A percentile compares a stretch with the other conserved stretches of the same genome.
Conservation (phyloP, 2,797 vertebrate species). For the Melanitta fusca region DNA sequence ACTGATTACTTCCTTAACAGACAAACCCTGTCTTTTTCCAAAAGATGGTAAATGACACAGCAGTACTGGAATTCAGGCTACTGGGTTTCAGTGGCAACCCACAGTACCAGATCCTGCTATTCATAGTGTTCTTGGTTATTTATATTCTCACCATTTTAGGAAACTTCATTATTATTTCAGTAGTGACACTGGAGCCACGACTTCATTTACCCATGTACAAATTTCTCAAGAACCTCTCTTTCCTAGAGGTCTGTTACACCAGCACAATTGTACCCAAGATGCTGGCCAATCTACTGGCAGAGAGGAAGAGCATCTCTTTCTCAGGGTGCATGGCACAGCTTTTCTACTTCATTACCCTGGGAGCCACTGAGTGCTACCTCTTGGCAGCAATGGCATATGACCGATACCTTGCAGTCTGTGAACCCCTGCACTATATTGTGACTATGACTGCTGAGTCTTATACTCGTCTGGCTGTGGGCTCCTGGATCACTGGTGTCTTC, state of each 20-base stretch:
- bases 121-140: background rate
- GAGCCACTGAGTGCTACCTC: conserved; percentile 58
- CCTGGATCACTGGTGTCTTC: conserved; percentile 44
- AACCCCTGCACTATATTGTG: conserved; percentile 42
- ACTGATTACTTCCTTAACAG: background rate
- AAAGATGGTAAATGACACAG: background rate
- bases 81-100: background rate
- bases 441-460: conserved; percentile 30
- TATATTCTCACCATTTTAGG: background rate
- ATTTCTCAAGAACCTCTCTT: conserved; percentile 14
- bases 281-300: background rate
- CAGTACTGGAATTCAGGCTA: background rate
- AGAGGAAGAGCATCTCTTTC: background rate
- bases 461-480: background rate
- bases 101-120: background rate
- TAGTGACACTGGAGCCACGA: background rate
- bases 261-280: background rate
- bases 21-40: background rate
- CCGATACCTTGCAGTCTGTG: conserved; percentile 32
- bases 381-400: conserved; percentile 62
- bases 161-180: background rate
- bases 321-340: conserved; percentile 36
- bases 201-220: conserved; percentile 21
- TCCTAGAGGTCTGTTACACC: conserved; percentile 2
- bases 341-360: conserved; percentile 59